A percentile compares a stretch with the other conserved stretches of the same genome.
Conservation (phyloP, 2,888 invertebrate species). For the Machimus atricapillus region DNA sequence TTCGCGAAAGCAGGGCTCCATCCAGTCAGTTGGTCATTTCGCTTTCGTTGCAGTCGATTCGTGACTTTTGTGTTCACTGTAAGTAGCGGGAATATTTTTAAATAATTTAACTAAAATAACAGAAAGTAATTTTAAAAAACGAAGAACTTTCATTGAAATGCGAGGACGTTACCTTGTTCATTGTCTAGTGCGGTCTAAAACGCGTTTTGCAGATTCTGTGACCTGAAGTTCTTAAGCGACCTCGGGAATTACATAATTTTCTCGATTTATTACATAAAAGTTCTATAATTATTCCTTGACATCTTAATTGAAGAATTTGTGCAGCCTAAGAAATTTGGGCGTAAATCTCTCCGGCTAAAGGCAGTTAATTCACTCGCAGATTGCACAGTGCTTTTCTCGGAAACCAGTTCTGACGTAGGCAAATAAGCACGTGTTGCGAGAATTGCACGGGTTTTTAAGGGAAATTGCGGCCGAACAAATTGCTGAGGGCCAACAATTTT, state of each 20-base stretch:
- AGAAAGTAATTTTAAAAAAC: background rate
- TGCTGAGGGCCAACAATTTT: background rate
- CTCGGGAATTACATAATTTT: slow-evolving; percentile 7
- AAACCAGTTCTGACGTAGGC: background rate
- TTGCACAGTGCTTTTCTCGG: background rate
- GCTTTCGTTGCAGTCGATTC: slow-evolving; percentile 7
- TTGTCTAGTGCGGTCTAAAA: background rate
- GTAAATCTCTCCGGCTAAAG: background rate
- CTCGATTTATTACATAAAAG: background rate
- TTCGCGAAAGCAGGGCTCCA: background rate
- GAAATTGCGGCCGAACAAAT: background rate
- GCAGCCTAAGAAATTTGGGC: background rate
- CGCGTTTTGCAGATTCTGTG: background rate
- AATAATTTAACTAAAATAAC: background rate
- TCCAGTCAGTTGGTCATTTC: background rate
- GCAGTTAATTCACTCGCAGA: background rate
- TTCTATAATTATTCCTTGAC: background rate
- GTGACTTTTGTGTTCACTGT: slow-evolving; percentile 30
- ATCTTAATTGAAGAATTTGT: background rate
- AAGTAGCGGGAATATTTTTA: background rate
- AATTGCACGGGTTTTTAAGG: background rate
- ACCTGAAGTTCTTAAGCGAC: background rate
- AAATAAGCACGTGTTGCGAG: slow-evolving; percentile 4
- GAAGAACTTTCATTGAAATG: background rate
- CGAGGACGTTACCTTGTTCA: background rate